Conservation (phyloP, 2,113 vertebrate genomes). For the Lepisosteus osseus region DNA sequence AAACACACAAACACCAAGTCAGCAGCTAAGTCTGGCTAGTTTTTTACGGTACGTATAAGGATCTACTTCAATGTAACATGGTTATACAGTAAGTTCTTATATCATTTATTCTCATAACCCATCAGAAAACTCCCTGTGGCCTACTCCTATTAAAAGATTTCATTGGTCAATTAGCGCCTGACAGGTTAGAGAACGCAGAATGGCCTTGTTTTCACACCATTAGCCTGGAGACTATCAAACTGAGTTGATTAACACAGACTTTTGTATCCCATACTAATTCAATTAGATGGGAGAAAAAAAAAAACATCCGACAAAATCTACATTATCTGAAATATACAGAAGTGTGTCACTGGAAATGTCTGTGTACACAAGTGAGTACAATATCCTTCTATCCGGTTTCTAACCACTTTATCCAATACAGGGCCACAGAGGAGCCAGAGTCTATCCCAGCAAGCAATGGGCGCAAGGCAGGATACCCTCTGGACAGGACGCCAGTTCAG, state of each 20-base stretch:
- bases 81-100: constrained; percentile 53
- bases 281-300: not conserved
- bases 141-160: constrained; percentile 56
- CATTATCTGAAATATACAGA: not conserved
- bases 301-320: not conserved
- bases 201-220: constrained; percentile 60
- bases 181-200: constrained; percentile 55
- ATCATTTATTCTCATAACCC: constrained; percentile 47
- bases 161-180: constrained; percentile 63
- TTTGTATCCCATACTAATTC: not conserved
- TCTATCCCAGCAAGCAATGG: no score
- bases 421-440: no score
- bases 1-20: no score
- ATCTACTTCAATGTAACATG: not conserved
- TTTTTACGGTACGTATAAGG: no score
- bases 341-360: not conserved
- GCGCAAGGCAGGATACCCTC: no score
- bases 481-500: no score
- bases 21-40: no score
- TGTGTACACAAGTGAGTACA: no score
- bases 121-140: constrained; percentile 46
- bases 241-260: constrained; percentile 28
- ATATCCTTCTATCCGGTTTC: no score
- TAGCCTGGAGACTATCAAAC: constrained; percentile 57
- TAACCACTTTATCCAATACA: no score